Evolutionary conservation across 1,140 invertebrate genomes (phyloP).

Genomic region (Papilio dardanus): DNA sequence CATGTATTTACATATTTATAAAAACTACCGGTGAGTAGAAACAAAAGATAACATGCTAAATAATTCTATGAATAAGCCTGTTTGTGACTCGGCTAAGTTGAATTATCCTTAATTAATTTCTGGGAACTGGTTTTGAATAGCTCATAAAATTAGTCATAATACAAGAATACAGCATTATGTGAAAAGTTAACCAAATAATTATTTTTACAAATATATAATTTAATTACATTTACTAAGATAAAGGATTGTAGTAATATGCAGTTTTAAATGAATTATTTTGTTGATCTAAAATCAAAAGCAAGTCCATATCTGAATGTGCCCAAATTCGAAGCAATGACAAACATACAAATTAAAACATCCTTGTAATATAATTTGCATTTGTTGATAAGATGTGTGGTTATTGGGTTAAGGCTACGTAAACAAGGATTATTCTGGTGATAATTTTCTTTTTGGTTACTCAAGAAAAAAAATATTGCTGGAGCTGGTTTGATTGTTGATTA

Average conservation of each 20-base stretch:
- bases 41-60: not conserved
- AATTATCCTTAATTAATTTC: not conserved
- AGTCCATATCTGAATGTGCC: not conserved
- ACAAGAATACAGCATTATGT: not conserved
- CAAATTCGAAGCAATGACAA: not conserved
- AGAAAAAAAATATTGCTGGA: not conserved
- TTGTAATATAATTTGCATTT: slow-evolving; percentile 35
- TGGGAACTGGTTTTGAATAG: not conserved
- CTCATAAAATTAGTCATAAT: not conserved
- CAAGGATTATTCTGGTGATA: slow-evolving; percentile 24
- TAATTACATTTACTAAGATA: not conserved
- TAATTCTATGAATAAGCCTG: not conserved
- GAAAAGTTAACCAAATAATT: too few species aligned
- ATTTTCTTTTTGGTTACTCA: slow-evolving; percentile 15
- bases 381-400: slow-evolving; percentile 31
- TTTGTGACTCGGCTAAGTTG: not conserved
- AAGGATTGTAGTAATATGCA: not conserved
- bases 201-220: not conserved
- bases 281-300: not conserved
- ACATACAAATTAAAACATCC: slow-evolving; percentile 27
- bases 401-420: slow-evolving; percentile 35
- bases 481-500: not conserved
- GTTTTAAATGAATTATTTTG: not conserved
- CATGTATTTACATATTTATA: not conserved
- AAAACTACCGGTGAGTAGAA: not conserved